Evolutionary conservation across 2,888 invertebrate genomes (phyloP).

Genomic region (Molorchus minor): DNA sequence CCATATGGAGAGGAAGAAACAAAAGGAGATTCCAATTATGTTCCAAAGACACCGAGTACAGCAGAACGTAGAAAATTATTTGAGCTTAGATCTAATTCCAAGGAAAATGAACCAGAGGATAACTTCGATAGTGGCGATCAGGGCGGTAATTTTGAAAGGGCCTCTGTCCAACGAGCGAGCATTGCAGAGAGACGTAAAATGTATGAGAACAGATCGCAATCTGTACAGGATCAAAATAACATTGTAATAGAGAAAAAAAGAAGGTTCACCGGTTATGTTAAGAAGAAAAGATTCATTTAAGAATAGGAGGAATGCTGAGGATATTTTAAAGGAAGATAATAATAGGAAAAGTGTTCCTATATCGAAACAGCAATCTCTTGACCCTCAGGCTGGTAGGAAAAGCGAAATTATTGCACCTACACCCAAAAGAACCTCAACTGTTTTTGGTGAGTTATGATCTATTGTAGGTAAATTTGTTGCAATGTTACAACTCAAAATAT

Average conservation of each 20-base stretch:
- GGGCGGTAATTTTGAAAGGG: conserved; percentile 67
- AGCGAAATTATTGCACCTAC: conserved; percentile 67
- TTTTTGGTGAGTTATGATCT: conserved; percentile 72
- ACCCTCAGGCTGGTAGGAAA: conserved; percentile 60
- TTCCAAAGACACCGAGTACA: conserved; percentile 79
- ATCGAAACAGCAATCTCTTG: conserved; percentile 64
- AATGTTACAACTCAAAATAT: too few relatives aligned
- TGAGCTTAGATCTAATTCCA: conserved; percentile 63
- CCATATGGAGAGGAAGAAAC: conserved; percentile 71
- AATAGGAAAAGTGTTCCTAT: conserved; percentile 62
- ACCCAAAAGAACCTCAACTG: conserved; percentile 85
- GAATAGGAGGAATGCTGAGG: conserved; percentile 66
- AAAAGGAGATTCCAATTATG: conserved; percentile 72
- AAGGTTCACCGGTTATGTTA: conserved; percentile 76
- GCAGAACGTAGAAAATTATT: conserved; percentile 82
- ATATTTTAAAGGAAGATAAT: conserved; percentile 59
- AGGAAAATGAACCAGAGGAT: conserved; percentile 59
- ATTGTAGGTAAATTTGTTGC: too few relatives aligned
- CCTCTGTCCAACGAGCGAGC: conserved; percentile 72
- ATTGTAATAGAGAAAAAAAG: conserved; percentile 70
- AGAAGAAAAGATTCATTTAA: conserved; percentile 77
- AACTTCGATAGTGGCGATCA: conserved; percentile 66
- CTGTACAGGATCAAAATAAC: conserved; percentile 51
- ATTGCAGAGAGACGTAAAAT: conserved; percentile 81
- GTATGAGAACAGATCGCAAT: conserved; percentile 67